These are phyloP conservation scores for Megaustenia siamemsis DNA, from an alignment of 2,888 invertebrate genomes.

Conservation along the genomic window DNA sequence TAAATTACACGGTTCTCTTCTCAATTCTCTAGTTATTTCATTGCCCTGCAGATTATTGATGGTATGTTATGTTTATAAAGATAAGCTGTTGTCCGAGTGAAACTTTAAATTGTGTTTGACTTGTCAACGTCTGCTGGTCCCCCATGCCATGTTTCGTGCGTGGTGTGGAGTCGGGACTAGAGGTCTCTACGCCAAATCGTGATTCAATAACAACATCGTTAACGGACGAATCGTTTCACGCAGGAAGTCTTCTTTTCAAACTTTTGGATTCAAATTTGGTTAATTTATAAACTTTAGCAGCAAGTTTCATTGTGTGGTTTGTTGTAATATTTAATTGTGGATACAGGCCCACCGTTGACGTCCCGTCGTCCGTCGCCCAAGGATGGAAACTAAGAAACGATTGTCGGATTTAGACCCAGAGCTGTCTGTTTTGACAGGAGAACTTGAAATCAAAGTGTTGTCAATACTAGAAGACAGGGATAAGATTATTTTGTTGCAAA, in stretches of 20 bases:
- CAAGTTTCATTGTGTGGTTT: not conserved
- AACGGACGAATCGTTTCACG: not conserved
- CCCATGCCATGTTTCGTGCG: too few relatives aligned
- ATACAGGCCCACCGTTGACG: not conserved
- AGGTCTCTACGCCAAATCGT: too few relatives aligned
- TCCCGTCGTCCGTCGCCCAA: not conserved
- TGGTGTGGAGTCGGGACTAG: too few relatives aligned
- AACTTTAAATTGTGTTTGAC: not conserved
- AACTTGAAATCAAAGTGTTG: conserved; percentile 31
- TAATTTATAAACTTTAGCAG: not conserved
- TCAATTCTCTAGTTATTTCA: not conserved
- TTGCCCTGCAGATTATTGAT: too few relatives aligned
- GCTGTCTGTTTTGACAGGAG: not conserved
- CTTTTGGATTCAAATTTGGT: not conserved
- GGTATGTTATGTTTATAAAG: not conserved
- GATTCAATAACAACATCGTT: too few relatives aligned
- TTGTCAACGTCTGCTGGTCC: too few relatives aligned
- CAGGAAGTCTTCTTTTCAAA: not conserved
- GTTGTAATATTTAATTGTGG: too few relatives aligned
- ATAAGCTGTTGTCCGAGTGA: not conserved
- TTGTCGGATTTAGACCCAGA: conserved; percentile 41
- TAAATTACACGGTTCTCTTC: not conserved
- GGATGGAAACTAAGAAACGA: conserved; percentile 41
- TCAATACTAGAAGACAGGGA: conserved; percentile 56
- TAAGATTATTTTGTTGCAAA: conserved; percentile 54